Evolutionary conservation across 2,113 vertebrate species (phyloP), one percentile per base, ranked within the genome.

Genomic region (Beaufortia kweichowensis): DNA sequence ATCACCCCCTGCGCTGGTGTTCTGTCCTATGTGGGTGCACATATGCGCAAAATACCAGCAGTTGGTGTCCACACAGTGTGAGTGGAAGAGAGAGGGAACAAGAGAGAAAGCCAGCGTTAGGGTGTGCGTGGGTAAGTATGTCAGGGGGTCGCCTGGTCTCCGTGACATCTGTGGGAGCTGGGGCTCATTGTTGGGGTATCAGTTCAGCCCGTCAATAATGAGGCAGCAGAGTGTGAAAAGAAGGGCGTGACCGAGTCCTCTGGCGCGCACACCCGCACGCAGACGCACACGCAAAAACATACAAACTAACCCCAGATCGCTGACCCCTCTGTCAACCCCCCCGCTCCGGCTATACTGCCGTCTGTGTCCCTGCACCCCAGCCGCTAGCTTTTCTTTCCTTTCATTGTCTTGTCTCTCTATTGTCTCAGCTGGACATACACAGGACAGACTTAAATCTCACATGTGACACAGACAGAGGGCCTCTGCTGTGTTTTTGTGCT

Each of bases 141-240:
- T 65, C 57, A 72, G 65, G 59, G 71, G 72, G 79, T 69, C 77
- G 78, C 56, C 68, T 75, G 70, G 82, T 84, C 67, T 77, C 56
- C 10, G 46, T 83, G 84, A 86, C 84, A 87, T 87, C 84, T 87
- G 81, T 86, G 83, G 70, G 79, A 85, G 79, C 69, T 62, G 60
- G 29, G 3, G 68, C 79, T 89, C 75, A 83, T 91, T 89, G 90
- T 89, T 88, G 89, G 90, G 89, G 88, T 91, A 90, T 92, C 89
- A 86, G 87, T 91, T 90, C 84, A 88, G 85, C 82, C 83, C 71
- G 78, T 92, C 92, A 87, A 90, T 93, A 90, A 90, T 88, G 86
- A 85, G 7, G 87, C 90, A 89, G 87, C 77, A 81, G 86, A 91
- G 87, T 91, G 89, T 92, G 89, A 91, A 87, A 88, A 82, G 82